Conservation (phyloP, 2,113 vertebrate species). For the Condylura cristata region DNA sequence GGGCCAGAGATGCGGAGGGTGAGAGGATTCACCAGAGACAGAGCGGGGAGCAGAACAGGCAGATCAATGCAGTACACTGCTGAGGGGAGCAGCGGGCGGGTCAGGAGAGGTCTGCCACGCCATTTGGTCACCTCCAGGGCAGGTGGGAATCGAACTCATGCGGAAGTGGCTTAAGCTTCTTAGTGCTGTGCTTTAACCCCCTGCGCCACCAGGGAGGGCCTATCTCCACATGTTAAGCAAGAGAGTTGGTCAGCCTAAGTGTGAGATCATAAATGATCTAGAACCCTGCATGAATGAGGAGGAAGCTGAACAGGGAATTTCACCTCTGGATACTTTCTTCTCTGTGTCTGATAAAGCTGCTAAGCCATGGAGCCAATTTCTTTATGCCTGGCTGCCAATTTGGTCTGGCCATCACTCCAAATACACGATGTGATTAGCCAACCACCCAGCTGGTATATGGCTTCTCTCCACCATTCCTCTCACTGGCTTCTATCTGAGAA, state of each 20-base stretch:
- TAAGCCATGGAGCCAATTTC: not conserved
- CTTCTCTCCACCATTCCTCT: not conserved
- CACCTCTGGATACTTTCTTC: conserved; percentile 49
- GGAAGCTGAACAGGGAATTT: not conserved
- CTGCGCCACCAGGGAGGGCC: too few relatives aligned
- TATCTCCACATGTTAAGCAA: not conserved
- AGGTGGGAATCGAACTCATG: too few relatives aligned
- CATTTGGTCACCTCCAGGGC: too few relatives aligned
- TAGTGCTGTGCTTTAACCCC: too few relatives aligned
- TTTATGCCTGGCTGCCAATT: conserved; percentile 12
- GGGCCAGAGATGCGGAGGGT: too few relatives aligned
- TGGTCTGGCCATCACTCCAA: conserved; percentile 14
- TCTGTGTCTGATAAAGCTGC: conserved; percentile 38
- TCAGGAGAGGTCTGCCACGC: too few relatives aligned
- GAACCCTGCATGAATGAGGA: conserved; percentile 31
- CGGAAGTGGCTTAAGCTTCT: too few relatives aligned
- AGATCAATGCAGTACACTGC: too few relatives aligned
- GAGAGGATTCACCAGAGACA: too few relatives aligned
- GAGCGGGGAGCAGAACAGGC: too few relatives aligned
- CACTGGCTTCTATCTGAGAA: not conserved
- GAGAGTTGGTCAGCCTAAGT: not conserved
- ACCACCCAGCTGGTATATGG: not conserved
- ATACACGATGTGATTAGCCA: not conserved
- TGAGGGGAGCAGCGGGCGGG: too few relatives aligned
- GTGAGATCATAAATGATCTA: conserved; percentile 33